Percentiles rank a stretch among this genome's conserved stretches.
phyloP scores from a whole-genome alignment of 2,113 vertebrate species.

The Oriolus oriolus region DNA sequence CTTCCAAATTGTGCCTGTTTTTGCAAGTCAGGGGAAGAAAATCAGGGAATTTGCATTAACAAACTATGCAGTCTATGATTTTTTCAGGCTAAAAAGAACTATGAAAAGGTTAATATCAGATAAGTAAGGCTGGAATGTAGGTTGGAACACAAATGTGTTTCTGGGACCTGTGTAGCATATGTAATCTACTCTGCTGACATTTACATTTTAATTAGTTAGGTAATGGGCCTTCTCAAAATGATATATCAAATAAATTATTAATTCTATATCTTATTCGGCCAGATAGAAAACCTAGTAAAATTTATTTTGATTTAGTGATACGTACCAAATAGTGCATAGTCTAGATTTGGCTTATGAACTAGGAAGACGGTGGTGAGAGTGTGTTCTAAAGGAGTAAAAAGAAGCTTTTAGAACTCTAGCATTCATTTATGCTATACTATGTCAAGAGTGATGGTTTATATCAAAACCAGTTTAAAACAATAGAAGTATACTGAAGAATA shows the following conservation, averaged over 20 bases:
- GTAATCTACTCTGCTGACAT: not conserved
- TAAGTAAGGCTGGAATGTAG: not conserved
- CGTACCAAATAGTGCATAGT: not conserved
- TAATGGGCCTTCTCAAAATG: not conserved
- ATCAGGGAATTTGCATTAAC: not conserved
- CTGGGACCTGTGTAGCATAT: not conserved
- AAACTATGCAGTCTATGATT: not conserved
- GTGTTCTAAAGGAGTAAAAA: not conserved
- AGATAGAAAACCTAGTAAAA: not conserved
- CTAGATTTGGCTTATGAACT: not conserved
- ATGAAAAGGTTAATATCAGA: not conserved
- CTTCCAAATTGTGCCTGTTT: not conserved
- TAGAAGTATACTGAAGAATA: not conserved
- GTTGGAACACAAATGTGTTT: not conserved
- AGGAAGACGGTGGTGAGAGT: not conserved
- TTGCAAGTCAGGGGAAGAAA: not conserved
- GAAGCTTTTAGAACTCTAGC: not conserved
- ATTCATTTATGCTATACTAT: not conserved
- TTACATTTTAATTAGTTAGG: not conserved
- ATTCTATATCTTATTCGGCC: not conserved
- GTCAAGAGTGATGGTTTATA: not conserved
- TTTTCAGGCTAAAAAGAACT: not conserved
- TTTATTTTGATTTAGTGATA: not conserved
- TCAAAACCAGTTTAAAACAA: not conserved
- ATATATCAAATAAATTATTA: not conserved